Base-by-base conservation (phyloP, 2,888 invertebrate species). In the Epsilonema sp. region DNA sequence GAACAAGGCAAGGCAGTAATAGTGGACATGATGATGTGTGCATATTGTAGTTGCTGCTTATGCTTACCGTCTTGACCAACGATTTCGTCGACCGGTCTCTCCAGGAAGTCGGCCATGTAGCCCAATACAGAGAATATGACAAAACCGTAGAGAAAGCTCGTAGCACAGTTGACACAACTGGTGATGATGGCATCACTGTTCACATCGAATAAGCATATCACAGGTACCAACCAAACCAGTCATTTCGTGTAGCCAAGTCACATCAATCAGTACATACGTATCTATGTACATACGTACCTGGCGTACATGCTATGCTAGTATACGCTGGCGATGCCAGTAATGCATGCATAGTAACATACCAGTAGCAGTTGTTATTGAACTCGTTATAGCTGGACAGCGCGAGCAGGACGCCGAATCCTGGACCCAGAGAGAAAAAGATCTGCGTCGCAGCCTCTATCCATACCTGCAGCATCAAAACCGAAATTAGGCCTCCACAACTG, bases 361-460 rank as follows among this genome's bases (percentile, higher is more conserved):
- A 80, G 71, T 90, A 90, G 51, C 92, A 89, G 66, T 97, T 94
- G 69, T 97, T 97, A 70, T 94, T 84, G 61, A 90, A 92, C 69
- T 90, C 86, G 67, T 97, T 97, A 69, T 97, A 97, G 1, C 90
- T 90, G 20, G 94, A 89, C 59, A 90, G 87, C 4, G 94, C 92
- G 55, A 97, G 68, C 1, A 97, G 74, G 3, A 92, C 92, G 41
- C 94, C 94, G 64, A 94, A 97, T 36, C 94, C 92, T 13, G 94
- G 94, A 21, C 94, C 94, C 51, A 94, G 71, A 0, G 92, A 94
- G 70, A 94, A 94, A 71, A 94, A 94, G 13, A 94, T 90, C 73
- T 97, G 92, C 1, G 90, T 89, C 2, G 94, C 94, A 1, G 94
- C 94, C 63, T 94, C 92, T 4, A 92, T 89, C 94, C 94, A 97